Base-by-base conservation (phyloP, 2,113 vertebrate species). In the Bujurquina vittata region DNA sequence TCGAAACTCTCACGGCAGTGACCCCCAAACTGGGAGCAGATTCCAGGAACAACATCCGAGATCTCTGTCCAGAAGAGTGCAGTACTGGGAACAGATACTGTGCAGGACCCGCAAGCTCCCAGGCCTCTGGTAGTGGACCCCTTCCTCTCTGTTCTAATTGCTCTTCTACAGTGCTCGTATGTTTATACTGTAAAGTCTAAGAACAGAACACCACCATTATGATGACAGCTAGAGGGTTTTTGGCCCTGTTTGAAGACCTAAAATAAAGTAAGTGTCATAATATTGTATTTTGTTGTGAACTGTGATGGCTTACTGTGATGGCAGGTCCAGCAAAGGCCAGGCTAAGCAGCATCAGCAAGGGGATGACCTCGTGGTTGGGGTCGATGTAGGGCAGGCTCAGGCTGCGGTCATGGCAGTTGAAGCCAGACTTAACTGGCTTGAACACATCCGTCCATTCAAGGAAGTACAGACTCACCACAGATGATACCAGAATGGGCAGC, bases 361-460 rank as follows among this genome's bases (percentile, higher is more conserved):
- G 98, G 62, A 99, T 94, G 67, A 97, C 96, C 88, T 99, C 98
- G n/a, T 98, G 97, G 22, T 96, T 95, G 18, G 98, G 97, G 79
- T 99, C 98, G 15, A 99, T 96, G 83, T 98, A 99, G 3, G 98
- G 98, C 92, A 99, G 97, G 89, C 98, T 99, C 88, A 99, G 96
- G 84, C 97, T 99, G 76, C 97, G 96, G 94, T 99, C 98, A 82
- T 99, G 96, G 95, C 98, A 99, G 92, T 93, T 97, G 91, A 98
- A 99, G 67, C 98, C 98, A 14, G 97, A 97, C 67, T 97, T 97
- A 52, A 97, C 97, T 0, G 98, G 98, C 89, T 97, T 97, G 95
- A 99, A 99, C 91, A 99, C 95, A 93, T 99, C 98, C 0, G 98
- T 99, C 91, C 98, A 97, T 91, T 99, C 98, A 83, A 99, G 95